Evolutionary conservation across 2,888 invertebrate genomes (phyloP).

Genomic region (Agonopterix subpropinquella): DNA sequence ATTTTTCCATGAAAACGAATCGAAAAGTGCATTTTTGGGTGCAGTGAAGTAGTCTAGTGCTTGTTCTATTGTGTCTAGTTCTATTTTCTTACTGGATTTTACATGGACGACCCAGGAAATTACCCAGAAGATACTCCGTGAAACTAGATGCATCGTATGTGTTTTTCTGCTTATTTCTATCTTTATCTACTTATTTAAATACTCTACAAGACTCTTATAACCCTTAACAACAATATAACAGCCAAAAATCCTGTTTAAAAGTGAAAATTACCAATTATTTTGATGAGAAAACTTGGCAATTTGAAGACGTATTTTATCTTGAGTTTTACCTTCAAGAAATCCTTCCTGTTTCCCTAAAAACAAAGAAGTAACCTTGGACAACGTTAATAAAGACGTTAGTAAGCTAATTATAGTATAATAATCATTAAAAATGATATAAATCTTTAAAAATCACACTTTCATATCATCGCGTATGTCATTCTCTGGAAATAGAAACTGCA

Average conservation of each 20-base stretch:
- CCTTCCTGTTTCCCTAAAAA: conserved; percentile 4
- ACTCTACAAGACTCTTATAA: not conserved
- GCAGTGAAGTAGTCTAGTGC: conserved; percentile 38
- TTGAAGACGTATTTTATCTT: not conserved
- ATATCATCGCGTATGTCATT: conserved; percentile 1
- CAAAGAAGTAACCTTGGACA: not conserved
- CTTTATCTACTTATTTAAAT: conserved; percentile 1
- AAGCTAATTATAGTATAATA: not conserved
- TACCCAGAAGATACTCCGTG: conserved; percentile 18
- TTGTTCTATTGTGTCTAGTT: conserved; percentile 23
- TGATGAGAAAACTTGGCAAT: too few species aligned
- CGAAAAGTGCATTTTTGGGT: conserved; percentile 26
- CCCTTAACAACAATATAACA: not conserved
- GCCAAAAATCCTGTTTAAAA: not conserved
- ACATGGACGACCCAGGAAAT: conserved; percentile 30
- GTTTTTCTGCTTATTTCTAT: conserved; percentile 26
- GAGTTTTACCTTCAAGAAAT: conserved; percentile 3
- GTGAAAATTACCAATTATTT: too few species aligned
- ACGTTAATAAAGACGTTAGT: not conserved
- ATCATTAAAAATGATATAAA: not conserved
- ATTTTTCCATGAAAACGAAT: conserved; percentile 33
- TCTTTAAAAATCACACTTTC: not conserved
- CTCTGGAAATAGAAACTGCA: conserved; percentile 1
- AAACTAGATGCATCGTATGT: conserved; percentile 63
- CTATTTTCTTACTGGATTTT: conserved; percentile 16